Evolutionary conservation across 2,888 invertebrate genomes (phyloP).

Genomic region (Fragum whitleyi): DNA sequence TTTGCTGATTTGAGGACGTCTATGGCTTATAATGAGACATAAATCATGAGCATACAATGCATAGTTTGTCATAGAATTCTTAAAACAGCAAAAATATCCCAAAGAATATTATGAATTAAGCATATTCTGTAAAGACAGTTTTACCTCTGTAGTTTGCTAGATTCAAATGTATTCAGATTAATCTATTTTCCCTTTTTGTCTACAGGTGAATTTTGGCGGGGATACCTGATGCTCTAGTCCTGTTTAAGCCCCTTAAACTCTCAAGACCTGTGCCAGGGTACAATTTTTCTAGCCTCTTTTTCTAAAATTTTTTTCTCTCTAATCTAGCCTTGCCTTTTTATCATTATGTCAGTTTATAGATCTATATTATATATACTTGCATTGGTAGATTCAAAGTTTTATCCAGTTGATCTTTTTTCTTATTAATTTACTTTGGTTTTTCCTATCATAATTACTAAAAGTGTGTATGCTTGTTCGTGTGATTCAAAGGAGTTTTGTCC

Average conservation of each 20-base stretch:
- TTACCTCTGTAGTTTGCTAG: neutral
- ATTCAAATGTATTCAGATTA: conserved; percentile 4
- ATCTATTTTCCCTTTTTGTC: conserved; percentile 48
- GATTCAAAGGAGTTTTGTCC: too few species aligned
- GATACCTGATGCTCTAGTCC: conserved; percentile 31
- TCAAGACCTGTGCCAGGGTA: conserved; percentile 32
- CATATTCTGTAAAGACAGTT: too few species aligned
- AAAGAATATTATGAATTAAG: too few species aligned
- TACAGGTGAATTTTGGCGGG: conserved; percentile 46
- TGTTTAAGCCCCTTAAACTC: conserved; percentile 37
- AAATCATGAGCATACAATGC: too few species aligned
- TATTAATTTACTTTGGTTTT: conserved; percentile 20
- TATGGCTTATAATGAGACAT: too few species aligned
- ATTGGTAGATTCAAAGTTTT: conserved; percentile 49
- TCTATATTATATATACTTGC: conserved; percentile 38
- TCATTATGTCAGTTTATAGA: conserved; percentile 43
- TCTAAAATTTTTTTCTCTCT: conserved; percentile 43
- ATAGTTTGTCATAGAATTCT: too few species aligned
- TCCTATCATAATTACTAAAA: conserved; percentile 8
- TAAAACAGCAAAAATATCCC: too few species aligned
- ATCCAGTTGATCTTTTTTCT: conserved; percentile 20
- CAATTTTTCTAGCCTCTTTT: conserved; percentile 53
- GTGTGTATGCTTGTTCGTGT: too few species aligned
- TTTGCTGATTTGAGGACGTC: too few species aligned
- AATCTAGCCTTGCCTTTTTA: conserved; percentile 58